Base-by-base conservation (phyloP, 2,113 vertebrate genomes). In the Arenaria interpres region DNA sequence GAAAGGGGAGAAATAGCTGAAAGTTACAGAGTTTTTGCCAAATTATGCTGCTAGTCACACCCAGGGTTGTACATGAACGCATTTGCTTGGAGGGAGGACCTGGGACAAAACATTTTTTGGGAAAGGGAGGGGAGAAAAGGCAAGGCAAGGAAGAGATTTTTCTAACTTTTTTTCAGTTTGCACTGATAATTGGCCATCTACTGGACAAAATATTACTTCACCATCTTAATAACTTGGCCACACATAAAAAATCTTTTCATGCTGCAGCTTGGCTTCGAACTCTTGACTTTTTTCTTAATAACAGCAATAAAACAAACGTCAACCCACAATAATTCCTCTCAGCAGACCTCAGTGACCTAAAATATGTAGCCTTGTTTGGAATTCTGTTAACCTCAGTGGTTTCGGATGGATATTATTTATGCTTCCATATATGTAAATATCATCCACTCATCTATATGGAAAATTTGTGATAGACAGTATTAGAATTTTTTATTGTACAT, bases 151-250 rank as follows among this genome's bases (percentile, higher is more conserved):
- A 8, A 10, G 50, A 85, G 39, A 73, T 48, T 35, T 85, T 93
- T 90, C 28, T 79, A 43, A 28, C 14, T 33, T 19, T 39, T 79
- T 82, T 64, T 48, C 41, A 41, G 28, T 68, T 81, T 72, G 28
- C 3, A 7, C 27, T 82, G 69, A 89, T 89, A 92, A 95, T 53
- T 89, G 45, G 73, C 80, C 80, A 89, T 97, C 86, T 87, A 91
- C 83, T 50, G 90, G 80, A 93, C 90, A 93, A 80, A 95, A 41
- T 82, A 89, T 60, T 90, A 79, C 53, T 94, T 92, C 74, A 60
- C 46, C 8, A 32, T 41, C 50, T 79, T 85, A 93, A 59, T 89
- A 87, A 79, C 54, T 86, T 94, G 75, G 72, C 60, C 80, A 32
- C n/a, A 69, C 45, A 69, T 85, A 78, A 96, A 76, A 95, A 89